These are phyloP conservation scores for Eupithecia vulgata DNA, from an alignment of 2,888 invertebrate genomes.

Conservation along the genomic window DNA sequence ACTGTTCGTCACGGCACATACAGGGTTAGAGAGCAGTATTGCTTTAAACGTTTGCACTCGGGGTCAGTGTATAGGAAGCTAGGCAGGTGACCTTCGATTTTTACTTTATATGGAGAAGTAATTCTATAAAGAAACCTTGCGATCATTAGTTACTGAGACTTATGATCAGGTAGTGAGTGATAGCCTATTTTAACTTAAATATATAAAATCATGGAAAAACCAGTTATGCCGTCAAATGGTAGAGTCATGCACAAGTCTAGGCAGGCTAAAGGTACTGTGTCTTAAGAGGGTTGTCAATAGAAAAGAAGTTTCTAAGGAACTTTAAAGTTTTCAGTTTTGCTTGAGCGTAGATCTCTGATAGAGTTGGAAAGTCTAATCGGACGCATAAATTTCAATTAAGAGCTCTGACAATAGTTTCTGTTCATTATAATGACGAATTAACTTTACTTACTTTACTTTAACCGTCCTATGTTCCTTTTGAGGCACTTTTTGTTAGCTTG, in stretches of 20 bases:
- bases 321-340: background rate
- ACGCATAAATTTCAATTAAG: too few species aligned
- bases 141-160: background rate
- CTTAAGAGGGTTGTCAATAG: too few species aligned
- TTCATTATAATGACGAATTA: too few species aligned
- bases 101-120: constrained; percentile 25
- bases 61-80: constrained; percentile 42
- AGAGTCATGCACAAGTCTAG: background rate
- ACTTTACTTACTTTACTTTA: too few species aligned
- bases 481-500: too few species aligned
- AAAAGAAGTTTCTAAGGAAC: too few species aligned
- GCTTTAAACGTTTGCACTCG: constrained; percentile 39
- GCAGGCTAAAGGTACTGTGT: background rate
- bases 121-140: constrained; percentile 15
- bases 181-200: background rate
- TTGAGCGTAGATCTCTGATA: background rate
- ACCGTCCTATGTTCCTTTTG: too few species aligned
- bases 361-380: too few species aligned
- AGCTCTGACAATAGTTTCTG: too few species aligned
- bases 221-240: background rate
- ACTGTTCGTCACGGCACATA: constrained; percentile 29
- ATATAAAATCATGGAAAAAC: background rate
- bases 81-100: constrained; percentile 31
- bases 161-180: background rate
- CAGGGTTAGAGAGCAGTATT: constrained; percentile 42